Evolutionary conservation across 1,140 invertebrate genomes (phyloP).

Genomic region (Meloidogyne hapla): DNA sequence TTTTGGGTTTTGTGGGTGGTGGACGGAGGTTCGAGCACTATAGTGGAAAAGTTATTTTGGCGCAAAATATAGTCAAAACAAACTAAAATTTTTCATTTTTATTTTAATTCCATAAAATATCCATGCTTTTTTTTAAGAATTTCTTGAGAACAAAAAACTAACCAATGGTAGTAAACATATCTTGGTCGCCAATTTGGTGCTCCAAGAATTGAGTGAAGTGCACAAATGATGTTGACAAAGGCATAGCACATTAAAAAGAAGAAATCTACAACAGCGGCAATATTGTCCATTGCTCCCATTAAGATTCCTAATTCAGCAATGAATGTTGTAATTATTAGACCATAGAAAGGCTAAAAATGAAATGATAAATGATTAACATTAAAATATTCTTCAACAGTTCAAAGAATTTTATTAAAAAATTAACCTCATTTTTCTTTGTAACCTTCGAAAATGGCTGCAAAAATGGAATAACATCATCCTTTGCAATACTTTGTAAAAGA

Average conservation of each 20-base stretch:
- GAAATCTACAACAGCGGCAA: slow-evolving; percentile 63
- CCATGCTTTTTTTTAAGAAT: neutral
- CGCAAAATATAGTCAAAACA: no score
- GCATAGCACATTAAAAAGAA: slow-evolving; percentile 99
- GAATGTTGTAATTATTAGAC: slow-evolving; percentile 81
- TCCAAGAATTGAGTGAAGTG: slow-evolving; percentile 84
- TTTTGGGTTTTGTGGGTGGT: no score
- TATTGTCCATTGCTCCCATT: slow-evolving; percentile 61
- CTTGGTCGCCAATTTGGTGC: slow-evolving; percentile 97
- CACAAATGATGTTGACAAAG: slow-evolving; percentile 97
- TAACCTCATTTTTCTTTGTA: slow-evolving; percentile 80
- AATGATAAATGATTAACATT: neutral
- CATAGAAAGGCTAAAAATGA: slow-evolving; percentile 72
- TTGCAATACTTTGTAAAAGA: slow-evolving; percentile 65
- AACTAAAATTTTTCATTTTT: no score
- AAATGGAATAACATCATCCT: slow-evolving; percentile 83
- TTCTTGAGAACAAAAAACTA: slow-evolving; percentile 65
- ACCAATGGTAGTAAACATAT: slow-evolving; percentile 97
- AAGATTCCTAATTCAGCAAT: slow-evolving; percentile 72
- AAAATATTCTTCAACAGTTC: neutral
- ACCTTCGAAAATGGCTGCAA: slow-evolving; percentile 84
- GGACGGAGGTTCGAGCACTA: no score
- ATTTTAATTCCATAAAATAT: no score
- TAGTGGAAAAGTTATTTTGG: no score
- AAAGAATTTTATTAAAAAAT: no score